These are phyloP conservation scores for Stenurella melanura DNA, from an alignment of 2,888 invertebrate species.

Conservation along the genomic window DNA sequence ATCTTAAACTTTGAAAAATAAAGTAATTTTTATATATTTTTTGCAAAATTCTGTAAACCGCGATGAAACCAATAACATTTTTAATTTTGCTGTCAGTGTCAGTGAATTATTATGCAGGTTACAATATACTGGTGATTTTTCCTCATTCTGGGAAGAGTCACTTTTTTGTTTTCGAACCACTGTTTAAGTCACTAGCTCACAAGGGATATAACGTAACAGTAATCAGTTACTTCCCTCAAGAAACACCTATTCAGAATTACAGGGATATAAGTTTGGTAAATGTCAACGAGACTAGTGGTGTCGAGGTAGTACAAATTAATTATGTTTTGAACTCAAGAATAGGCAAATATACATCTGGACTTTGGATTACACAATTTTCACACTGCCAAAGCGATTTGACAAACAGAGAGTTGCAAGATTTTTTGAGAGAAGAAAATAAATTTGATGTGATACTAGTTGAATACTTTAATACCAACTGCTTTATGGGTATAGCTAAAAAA, in stretches of 20 bases:
- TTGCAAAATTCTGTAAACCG: no score
- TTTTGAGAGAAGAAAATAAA: slow-evolving; percentile 73
- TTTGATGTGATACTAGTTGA: slow-evolving; percentile 82
- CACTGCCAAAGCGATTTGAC: slow-evolving; percentile 5
- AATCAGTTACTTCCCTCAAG: slow-evolving; percentile 79
- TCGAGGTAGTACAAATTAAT: neutral
- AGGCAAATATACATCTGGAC: neutral
- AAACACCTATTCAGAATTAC: slow-evolving; percentile 75
- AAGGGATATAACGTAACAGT: slow-evolving; percentile 82
- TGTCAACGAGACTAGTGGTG: neutral
- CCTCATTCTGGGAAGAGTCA: slow-evolving; percentile 84
- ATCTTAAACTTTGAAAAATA: no score
- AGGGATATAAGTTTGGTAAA: slow-evolving; percentile 74
- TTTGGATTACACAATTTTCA: neutral
- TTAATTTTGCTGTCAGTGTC: neutral
- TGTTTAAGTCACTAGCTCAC: slow-evolving; percentile 77
- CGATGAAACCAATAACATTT: neutral
- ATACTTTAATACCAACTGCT: slow-evolving; percentile 84
- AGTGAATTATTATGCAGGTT: neutral
- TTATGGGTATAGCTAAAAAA: slow-evolving; percentile 79
- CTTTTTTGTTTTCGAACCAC: slow-evolving; percentile 79
- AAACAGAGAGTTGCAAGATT: slow-evolving; percentile 56
- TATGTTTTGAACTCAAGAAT: neutral
- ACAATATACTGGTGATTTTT: slow-evolving; percentile 74
- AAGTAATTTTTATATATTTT: no score